phyloP scores from a whole-genome alignment of 2,888 invertebrate genomes.

The Drosophila prolongata region DNA sequence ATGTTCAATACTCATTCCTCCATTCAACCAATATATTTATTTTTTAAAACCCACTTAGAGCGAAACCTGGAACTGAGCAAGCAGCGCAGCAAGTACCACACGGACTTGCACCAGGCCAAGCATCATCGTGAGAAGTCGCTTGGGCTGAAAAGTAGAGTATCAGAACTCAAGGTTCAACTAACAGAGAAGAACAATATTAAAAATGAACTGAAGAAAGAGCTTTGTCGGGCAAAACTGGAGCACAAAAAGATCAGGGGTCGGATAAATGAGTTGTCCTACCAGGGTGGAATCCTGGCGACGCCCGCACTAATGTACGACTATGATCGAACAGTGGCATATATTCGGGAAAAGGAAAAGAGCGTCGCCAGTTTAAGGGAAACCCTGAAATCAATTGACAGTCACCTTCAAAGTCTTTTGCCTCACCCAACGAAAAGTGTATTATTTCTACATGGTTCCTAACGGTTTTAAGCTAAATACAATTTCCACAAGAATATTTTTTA shows the following conservation, averaged over 20 bases:
- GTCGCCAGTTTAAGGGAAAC: slow-evolving; percentile 50
- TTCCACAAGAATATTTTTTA: background rate
- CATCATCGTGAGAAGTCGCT: slow-evolving; percentile 77
- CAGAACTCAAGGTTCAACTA: fast-evolving
- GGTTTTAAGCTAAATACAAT: background rate
- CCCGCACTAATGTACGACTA: slow-evolving; percentile 78
- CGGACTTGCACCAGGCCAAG: slow-evolving; percentile 71
- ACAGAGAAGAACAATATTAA: background rate
- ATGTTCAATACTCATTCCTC: background rate
- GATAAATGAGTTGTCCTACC: slow-evolving; percentile 59
- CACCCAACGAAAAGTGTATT: too few relatives aligned
- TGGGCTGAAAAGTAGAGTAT: slow-evolving; percentile 46
- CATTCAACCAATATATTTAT: background rate
- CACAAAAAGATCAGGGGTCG: slow-evolving; percentile 55
- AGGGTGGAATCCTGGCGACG: slow-evolving; percentile 78
- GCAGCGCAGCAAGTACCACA: slow-evolving; percentile 61
- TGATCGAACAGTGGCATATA: slow-evolving; percentile 64
- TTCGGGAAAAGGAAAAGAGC: slow-evolving; percentile 17
- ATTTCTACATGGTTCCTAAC: too few relatives aligned
- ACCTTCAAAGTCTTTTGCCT: background rate
- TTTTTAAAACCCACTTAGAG: slow-evolving; percentile 54
- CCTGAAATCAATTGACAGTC: slow-evolving; percentile 14
- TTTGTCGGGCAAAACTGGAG: slow-evolving; percentile 63
- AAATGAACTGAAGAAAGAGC: slow-evolving; percentile 42
- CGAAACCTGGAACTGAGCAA: slow-evolving; percentile 74